These are phyloP conservation scores for Haemorhous mexicanus DNA, from an alignment of 2,113 vertebrate species.

Conservation along the genomic window DNA sequence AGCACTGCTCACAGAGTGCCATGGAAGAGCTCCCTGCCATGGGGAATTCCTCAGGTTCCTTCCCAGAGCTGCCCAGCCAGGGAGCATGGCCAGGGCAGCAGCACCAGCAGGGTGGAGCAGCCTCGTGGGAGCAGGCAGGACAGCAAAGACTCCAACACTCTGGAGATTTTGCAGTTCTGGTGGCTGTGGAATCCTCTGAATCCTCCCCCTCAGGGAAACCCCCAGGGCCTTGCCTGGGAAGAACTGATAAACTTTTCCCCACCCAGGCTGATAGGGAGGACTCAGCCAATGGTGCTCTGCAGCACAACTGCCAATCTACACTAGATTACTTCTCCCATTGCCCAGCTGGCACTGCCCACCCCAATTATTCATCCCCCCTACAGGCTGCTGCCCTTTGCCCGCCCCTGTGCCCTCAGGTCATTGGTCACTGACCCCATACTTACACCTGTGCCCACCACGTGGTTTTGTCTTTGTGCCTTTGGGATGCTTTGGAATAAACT, in stretches of 20 bases:
- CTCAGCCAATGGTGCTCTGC: background rate
- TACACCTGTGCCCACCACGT: background rate
- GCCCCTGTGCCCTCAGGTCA: background rate
- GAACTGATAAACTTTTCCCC: background rate
- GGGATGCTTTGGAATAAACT: background rate
- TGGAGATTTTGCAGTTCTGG: rapidly evolving
- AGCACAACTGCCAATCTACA: background rate
- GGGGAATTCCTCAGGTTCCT: background rate
- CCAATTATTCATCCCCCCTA: background rate
- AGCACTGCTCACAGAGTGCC: background rate
- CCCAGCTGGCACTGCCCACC: background rate
- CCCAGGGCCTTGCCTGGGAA: background rate
- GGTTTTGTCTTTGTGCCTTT: background rate
- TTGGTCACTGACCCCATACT: background rate
- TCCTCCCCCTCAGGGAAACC: background rate
- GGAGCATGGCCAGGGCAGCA: background rate
- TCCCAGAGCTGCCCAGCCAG: background rate
- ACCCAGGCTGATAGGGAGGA: background rate
- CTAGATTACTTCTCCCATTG: background rate
- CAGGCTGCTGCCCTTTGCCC: background rate
- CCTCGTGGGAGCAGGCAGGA: background rate
- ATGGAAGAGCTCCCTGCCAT: background rate
- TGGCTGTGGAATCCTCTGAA: background rate
- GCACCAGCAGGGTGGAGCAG: background rate
- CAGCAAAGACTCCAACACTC: background rate